Evolutionary conservation across 2,888 invertebrate species (phyloP).

Genomic region (Smittia sp.): DNA sequence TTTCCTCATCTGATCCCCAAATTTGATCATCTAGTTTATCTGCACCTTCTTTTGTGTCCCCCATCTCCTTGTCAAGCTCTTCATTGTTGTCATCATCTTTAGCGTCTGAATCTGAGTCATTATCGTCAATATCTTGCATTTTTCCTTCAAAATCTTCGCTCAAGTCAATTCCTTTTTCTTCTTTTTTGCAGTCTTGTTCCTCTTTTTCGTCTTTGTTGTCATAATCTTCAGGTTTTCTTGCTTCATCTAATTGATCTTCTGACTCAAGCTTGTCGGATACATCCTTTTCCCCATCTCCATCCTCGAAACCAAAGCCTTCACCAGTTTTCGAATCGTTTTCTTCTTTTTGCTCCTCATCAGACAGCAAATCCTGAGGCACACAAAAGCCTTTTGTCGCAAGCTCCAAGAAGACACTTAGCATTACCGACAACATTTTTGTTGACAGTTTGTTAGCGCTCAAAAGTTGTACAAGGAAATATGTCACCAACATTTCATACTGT

Average conservation of each 20-base stretch:
- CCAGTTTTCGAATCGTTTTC: slow-evolving; percentile 59
- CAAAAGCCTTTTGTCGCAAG: slow-evolving; percentile 88
- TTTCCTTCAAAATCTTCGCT: slow-evolving; percentile 92
- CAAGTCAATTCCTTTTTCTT: slow-evolving; percentile 93
- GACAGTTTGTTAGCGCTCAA: slow-evolving; percentile 74
- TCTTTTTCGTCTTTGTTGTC: slow-evolving; percentile 64
- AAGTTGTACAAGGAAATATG: slow-evolving; percentile 77
- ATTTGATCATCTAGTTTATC: slow-evolving; percentile 77
- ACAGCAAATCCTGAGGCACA: slow-evolving; percentile 79
- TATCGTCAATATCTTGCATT: slow-evolving; percentile 72
- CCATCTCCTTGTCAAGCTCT: slow-evolving; percentile 94
- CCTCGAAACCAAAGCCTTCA: slow-evolving; percentile 85
- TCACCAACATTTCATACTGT: slow-evolving; percentile 70
- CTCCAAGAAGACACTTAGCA: slow-evolving; percentile 81
- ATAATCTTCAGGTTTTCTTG: slow-evolving; percentile 73
- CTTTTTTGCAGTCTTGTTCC: slow-evolving; percentile 74
- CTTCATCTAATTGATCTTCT: slow-evolving; percentile 92
- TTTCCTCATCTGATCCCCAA: slow-evolving; percentile 82
- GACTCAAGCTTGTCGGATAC: slow-evolving; percentile 82
- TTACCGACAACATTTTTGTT: slow-evolving; percentile 77
- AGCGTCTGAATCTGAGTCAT: slow-evolving; percentile 58
- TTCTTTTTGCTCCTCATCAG: slow-evolving; percentile 66
- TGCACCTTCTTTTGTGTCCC: slow-evolving; percentile 83
- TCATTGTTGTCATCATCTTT: slow-evolving; percentile 64
- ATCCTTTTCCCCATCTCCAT: slow-evolving; percentile 90